phyloP scores from a whole-genome alignment of 2,888 invertebrate species.

The Barypeithes pellucidus region DNA sequence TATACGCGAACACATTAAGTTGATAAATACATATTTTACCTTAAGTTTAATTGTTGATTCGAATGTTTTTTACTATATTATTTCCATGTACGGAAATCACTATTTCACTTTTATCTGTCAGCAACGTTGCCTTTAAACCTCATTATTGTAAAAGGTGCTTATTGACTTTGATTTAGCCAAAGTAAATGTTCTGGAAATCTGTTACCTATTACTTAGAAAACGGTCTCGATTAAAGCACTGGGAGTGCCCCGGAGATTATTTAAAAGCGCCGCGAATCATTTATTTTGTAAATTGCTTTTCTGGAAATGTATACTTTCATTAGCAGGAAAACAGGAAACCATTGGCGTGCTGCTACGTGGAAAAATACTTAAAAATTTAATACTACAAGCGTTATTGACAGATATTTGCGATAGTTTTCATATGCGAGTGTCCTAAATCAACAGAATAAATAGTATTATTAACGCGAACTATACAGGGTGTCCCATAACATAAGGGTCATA shows the following conservation, averaged over 20 bases:
- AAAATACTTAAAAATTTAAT: no score
- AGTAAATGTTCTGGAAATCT: constrained; percentile 52
- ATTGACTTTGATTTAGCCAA: constrained; percentile 57
- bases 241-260: constrained; percentile 54
- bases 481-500: no score
- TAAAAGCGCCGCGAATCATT: constrained; percentile 52
- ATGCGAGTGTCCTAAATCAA: no score
- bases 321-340: constrained; percentile 41
- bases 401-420: no score
- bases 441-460: not conserved
- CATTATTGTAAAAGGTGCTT: constrained; percentile 43
- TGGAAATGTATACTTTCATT: constrained; percentile 53
- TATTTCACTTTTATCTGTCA: not conserved
- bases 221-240: constrained; percentile 41
- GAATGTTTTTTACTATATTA: no score
- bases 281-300: constrained; percentile 53
- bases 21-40: no score
- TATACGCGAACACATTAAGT: no score
- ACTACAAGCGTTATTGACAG: no score
- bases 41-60: no score
- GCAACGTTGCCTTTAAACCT: constrained; percentile 4
- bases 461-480: not conserved
- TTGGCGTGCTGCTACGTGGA: constrained; percentile 35
- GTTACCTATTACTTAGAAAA: constrained; percentile 49
- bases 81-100: not conserved